Evolutionary conservation across 2,797 vertebrate species (phyloP).

Genomic region (Peromyscus nudipes): DNA sequence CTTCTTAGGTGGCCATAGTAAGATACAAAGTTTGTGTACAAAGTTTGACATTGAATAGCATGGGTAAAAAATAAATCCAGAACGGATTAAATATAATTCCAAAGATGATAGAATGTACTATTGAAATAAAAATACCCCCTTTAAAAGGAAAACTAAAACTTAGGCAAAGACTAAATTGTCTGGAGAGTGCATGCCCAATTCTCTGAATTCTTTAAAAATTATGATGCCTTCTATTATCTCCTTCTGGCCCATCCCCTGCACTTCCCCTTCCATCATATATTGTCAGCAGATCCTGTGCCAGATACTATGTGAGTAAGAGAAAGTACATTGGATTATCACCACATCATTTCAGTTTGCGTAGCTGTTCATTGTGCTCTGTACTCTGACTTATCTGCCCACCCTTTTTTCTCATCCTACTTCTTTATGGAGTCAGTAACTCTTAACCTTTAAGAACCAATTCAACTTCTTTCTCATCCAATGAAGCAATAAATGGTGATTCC

Average conservation of each 20-base stretch:
- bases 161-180: neutral
- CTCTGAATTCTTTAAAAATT: neutral
- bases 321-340: neutral
- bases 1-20: neutral
- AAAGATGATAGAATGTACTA: neutral
- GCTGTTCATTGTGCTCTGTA: neutral
- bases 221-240: neutral
- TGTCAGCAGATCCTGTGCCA: neutral
- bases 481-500: neutral
- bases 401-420: neutral
- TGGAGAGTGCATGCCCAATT: neutral
- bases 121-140: conserved; percentile 11
- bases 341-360: neutral
- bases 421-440: neutral
- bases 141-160: conserved; percentile 5
- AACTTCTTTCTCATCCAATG: neutral
- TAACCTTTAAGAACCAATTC: neutral
- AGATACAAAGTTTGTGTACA: neutral
- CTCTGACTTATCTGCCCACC: neutral
- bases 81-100: neutral
- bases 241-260: neutral
- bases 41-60: neutral
- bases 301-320: neutral
- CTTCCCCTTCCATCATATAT: neutral
- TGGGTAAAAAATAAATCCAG: neutral